A percentile compares a stretch with the other conserved stretches of the same genome.
phyloP scores from a whole-genome alignment of 2,888 invertebrate species.

The Neoascia interrupta region DNA sequence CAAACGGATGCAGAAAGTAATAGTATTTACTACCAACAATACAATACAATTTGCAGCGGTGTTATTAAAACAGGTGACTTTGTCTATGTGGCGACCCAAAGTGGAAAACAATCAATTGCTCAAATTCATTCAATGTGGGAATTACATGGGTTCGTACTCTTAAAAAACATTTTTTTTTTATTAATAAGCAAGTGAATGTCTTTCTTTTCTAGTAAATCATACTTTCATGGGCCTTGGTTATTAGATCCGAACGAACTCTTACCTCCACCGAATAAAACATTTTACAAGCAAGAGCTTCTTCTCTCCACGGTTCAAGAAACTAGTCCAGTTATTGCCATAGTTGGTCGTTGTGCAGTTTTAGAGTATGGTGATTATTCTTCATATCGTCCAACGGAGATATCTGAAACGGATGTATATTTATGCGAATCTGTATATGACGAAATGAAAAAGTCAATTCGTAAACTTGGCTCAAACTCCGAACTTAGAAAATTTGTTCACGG shows the following conservation, averaged over 20 bases:
- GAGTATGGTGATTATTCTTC: constrained; percentile 94
- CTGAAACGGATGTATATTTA: constrained; percentile 94
- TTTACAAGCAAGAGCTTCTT: constrained; percentile 96
- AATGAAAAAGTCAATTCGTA: constrained; percentile 87
- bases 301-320: constrained; percentile 94
- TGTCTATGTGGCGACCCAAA: constrained; percentile 95
- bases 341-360: constrained; percentile 94
- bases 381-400: constrained; percentile 95
- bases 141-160: constrained; percentile 81
- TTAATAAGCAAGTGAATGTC: not conserved
- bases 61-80: constrained; percentile 94
- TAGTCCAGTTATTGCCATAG: constrained; percentile 93
- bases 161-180: not conserved
- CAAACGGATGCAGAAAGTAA: constrained; percentile 87
- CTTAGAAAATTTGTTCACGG: constrained; percentile 90
- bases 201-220: constrained; percentile 89
- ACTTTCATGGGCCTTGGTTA: constrained; percentile 96
- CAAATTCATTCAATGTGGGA: constrained; percentile 98
- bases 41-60: constrained; percentile 90
- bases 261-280: constrained; percentile 88
- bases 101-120: constrained; percentile 93
- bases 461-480: constrained; percentile 84
- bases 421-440: constrained; percentile 96
- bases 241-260: constrained; percentile 91
- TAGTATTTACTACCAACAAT: constrained; percentile 95